Conservation (phyloP, 2,797 vertebrate genomes). For the Phataginus tetradactyla region DNA sequence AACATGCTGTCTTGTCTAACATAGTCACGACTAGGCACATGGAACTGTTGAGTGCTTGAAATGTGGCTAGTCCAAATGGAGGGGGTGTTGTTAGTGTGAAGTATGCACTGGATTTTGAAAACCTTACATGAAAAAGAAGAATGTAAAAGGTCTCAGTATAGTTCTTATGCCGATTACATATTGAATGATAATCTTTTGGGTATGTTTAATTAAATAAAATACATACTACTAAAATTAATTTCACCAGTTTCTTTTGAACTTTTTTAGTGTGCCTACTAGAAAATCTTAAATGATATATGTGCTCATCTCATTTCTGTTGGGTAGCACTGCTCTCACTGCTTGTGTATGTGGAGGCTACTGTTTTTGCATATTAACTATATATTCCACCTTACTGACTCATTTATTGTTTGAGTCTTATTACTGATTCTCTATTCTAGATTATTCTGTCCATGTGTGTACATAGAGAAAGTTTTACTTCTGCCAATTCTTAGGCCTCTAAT, state of each 20-base stretch:
- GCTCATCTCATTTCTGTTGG: background rate
- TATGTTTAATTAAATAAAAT: background rate
- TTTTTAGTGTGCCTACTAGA: background rate
- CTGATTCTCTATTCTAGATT: background rate
- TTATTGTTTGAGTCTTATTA: background rate
- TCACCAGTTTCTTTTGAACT: background rate
- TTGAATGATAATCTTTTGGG: background rate
- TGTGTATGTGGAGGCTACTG: background rate
- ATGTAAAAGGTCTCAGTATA: background rate
- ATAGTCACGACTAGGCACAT: background rate
- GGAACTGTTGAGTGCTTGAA: background rate
- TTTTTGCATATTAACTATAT: accelerated
- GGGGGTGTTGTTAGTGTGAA: background rate
- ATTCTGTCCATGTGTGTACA: accelerated
- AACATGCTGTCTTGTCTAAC: no score
- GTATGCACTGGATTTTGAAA: background rate
- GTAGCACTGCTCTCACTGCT: background rate
- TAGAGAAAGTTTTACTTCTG: background rate
- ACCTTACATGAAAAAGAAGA: background rate
- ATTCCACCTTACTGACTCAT: no score
- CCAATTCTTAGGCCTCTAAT: background rate
- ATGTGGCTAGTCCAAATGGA: accelerated
- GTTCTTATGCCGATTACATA: background rate
- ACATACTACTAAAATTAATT: background rate
- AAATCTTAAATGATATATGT: background rate